Base-by-base conservation (phyloP, 2,888 invertebrate species). In the Mesopsocus fuscifrons region DNA sequence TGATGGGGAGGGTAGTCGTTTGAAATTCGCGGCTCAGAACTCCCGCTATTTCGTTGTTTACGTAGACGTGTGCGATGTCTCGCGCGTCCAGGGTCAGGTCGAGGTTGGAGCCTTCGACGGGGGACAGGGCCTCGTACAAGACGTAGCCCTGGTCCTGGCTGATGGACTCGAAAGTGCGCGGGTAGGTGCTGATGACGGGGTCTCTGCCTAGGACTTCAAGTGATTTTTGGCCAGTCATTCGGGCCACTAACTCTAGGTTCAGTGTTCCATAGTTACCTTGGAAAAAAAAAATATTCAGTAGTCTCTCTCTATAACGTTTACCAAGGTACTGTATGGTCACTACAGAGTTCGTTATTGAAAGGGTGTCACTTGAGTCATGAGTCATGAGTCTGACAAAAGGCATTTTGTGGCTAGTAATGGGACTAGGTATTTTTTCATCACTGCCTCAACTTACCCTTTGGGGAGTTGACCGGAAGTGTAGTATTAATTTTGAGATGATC, bases 21-120 rank as follows among this genome's bases (percentile, higher is more conserved):
- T 38, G 3, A 5, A 5, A 3, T 38, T 38, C 17, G 5, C 38
- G 15, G 5, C 6, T 17, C n/a, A 38, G 21, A 38, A 11, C 20
- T n/a, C 21, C 38, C 4, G 8, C 18, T 20, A 17, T 6, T 16
- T 38, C 20, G 15, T 61, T 62, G 56, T 81, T 70, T 5, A 83
- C 58, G 52, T 69, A 77, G 15, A 84, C 72, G 49, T 75, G 69
- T 1, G 75, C 76, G 48, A 78, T 63, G 58, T 85, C 85, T 17
- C 72, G 65, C 9, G 84, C 63, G 50, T 53, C 50, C 34, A 47
- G 49, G 42, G 44, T 51, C 11, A 26, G 26, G 8, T 26, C 11
- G 26, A 26, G 6, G 11, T 26, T 26, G 26, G 6, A 9, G 8
- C 26, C 26, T 45, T 59, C 48, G 6, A 26, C 26, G 2, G 62